phyloP scores from a whole-genome alignment of 2,888 invertebrate species.

The Chrysolina americana region DNA sequence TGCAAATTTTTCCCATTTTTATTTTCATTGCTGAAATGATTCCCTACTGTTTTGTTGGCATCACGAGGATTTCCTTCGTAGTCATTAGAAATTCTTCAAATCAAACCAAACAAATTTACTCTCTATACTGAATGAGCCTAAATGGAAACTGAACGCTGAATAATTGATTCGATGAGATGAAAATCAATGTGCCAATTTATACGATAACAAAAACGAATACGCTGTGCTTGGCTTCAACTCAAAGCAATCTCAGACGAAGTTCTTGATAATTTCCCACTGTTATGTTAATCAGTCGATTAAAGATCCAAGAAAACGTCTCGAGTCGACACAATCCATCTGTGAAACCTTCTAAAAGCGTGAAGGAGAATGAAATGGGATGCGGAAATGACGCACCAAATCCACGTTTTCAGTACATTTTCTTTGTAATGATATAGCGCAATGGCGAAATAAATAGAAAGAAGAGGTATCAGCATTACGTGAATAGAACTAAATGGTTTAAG shows the following conservation, averaged over 20 bases:
- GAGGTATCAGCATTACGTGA: background rate
- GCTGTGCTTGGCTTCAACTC: background rate
- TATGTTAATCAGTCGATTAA: constrained; percentile 18
- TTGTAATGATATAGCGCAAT: background rate
- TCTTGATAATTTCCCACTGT: constrained; percentile 6
- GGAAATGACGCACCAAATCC: background rate
- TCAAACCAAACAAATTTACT: too few species aligned
- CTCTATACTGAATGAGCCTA: too few species aligned
- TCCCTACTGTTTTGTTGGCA: too few species aligned
- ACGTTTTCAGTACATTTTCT: constrained; percentile 4
- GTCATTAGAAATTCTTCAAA: too few species aligned
- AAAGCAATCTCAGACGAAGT: background rate
- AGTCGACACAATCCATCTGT: background rate
- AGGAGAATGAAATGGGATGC: background rate
- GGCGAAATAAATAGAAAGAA: background rate
- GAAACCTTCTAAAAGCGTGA: background rate
- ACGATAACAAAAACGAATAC: background rate
- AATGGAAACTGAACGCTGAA: too few species aligned
- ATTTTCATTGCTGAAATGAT: too few species aligned
- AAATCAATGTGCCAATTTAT: background rate
- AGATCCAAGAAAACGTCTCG: background rate
- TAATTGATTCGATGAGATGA: too few species aligned
- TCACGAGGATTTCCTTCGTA: too few species aligned
- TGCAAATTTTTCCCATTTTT: too few species aligned
- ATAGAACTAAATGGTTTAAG: background rate